Evolutionary conservation across 1,140 invertebrate genomes (phyloP).

Genomic region (Ips nitidus): DNA sequence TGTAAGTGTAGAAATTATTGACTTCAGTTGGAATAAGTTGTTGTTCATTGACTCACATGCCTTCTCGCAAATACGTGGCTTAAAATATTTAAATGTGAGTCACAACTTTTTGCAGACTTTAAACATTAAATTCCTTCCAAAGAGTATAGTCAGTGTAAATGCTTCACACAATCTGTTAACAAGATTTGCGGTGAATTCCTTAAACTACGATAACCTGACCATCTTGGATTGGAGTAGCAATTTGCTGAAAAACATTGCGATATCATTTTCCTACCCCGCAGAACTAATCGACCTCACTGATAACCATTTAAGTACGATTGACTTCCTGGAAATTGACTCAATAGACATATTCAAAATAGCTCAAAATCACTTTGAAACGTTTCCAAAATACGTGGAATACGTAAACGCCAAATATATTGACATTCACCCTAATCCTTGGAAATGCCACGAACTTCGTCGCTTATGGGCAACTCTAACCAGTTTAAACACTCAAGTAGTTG

Average conservation of each 20-base stretch:
- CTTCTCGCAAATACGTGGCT: background rate
- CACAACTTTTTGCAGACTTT: constrained; percentile 3
- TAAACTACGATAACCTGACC: background rate
- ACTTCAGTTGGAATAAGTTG: constrained; percentile 17
- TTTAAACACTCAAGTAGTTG: background rate
- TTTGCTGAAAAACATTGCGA: background rate
- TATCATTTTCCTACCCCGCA: background rate
- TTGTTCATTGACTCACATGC: constrained; percentile 1
- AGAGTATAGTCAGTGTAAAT: background rate
- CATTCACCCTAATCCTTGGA: constrained; percentile 10
- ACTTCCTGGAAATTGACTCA: constrained; percentile 2
- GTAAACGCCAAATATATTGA: constrained; percentile 5
- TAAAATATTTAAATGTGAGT: constrained; percentile 11
- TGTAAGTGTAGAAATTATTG: background rate
- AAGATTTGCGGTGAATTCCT: constrained; percentile 7
- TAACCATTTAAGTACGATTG: constrained; percentile 3
- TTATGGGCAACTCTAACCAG: background rate
- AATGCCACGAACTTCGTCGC: background rate
- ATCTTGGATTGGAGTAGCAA: constrained; percentile 7
- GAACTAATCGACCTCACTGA: background rate
- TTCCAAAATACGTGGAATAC: constrained; percentile 9
- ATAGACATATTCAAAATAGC: constrained; percentile 8
- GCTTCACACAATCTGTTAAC: constrained; percentile 1
- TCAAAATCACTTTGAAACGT: background rate
- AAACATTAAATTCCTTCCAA: background rate